Evolutionary conservation across 1,140 invertebrate genomes (phyloP).

Genomic region (Acromyrmex heyeri): DNA sequence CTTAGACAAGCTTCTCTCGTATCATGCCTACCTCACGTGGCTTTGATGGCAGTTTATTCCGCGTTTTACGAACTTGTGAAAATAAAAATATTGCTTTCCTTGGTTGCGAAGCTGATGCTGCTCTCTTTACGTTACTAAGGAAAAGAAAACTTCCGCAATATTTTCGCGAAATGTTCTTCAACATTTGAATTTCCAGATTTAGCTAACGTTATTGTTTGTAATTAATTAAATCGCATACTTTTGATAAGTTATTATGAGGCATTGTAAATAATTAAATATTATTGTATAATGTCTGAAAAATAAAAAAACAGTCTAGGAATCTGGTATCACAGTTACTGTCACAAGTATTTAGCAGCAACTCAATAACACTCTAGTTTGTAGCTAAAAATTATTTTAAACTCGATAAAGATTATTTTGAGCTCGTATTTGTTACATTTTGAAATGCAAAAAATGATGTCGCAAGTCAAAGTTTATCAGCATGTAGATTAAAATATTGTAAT

Average conservation of each 20-base stretch:
- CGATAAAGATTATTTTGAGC: too few relatives aligned
- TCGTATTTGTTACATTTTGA: too few relatives aligned
- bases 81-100: constrained; percentile 13
- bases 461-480: too few relatives aligned
- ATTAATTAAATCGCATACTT: background rate
- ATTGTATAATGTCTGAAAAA: background rate
- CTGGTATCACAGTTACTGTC: background rate
- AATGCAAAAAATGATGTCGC: too few relatives aligned
- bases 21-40: constrained; percentile 12
- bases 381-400: too few relatives aligned
- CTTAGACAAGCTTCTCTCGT: constrained; percentile 10
- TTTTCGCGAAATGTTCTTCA: constrained; percentile 13
- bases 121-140: background rate
- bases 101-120: background rate
- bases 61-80: constrained; percentile 16
- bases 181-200: background rate
- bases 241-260: background rate
- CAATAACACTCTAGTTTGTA: too few relatives aligned
- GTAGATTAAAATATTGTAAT: too few relatives aligned
- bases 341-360: too few relatives aligned
- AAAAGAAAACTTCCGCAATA: constrained; percentile 3
- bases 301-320: background rate
- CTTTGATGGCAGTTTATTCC: constrained; percentile 37
- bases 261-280: background rate
- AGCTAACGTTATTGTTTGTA: constrained; percentile 7